Evolutionary conservation across 2,113 vertebrate genomes (phyloP).

Genomic region (Macroglossus sobrinus): DNA sequence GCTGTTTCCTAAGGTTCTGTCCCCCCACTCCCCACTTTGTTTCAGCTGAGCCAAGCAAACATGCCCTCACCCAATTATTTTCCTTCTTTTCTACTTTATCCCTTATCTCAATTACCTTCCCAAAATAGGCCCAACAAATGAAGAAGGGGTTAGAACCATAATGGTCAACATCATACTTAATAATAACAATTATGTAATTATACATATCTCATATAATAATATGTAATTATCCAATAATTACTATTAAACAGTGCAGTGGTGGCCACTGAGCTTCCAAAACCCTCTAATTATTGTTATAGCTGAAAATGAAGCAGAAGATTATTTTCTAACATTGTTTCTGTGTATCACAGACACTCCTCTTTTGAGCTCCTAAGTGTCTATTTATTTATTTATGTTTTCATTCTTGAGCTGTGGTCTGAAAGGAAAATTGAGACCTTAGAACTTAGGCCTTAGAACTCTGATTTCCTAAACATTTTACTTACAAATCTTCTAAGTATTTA

Average conservation of each 20-base stretch:
- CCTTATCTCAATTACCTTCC: slow-evolving; percentile 47
- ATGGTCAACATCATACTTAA: slow-evolving; percentile 62
- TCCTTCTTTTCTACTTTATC: slow-evolving; percentile 33
- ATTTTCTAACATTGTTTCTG: not conserved
- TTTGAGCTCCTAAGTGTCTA: not conserved
- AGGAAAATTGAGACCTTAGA: not conserved
- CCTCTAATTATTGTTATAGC: slow-evolving; percentile 71
- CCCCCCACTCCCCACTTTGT: not conserved
- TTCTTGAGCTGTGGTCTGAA: not conserved
- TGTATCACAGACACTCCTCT: not conserved
- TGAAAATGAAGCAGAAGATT: slow-evolving; percentile 49
- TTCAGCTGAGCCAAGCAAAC: not conserved
- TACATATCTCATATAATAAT: slow-evolving; percentile 66
- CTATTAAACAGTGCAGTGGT: slow-evolving; percentile 62
- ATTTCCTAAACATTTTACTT: no score
- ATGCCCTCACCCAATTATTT: slow-evolving; percentile 43
- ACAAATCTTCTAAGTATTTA: not conserved
- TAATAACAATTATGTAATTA: slow-evolving; percentile 75
- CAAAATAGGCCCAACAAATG: slow-evolving; percentile 8
- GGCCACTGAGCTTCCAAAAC: slow-evolving; percentile 58
- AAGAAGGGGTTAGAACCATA: slow-evolving; percentile 63
- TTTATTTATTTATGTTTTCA: not conserved
- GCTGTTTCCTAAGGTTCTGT: not conserved
- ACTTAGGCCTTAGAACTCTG: not conserved
- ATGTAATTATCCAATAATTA: slow-evolving; percentile 76